These are phyloP conservation scores for Crenuchus spilurus DNA, from an alignment of 2,797 vertebrate genomes.

Conservation along the genomic window DNA sequence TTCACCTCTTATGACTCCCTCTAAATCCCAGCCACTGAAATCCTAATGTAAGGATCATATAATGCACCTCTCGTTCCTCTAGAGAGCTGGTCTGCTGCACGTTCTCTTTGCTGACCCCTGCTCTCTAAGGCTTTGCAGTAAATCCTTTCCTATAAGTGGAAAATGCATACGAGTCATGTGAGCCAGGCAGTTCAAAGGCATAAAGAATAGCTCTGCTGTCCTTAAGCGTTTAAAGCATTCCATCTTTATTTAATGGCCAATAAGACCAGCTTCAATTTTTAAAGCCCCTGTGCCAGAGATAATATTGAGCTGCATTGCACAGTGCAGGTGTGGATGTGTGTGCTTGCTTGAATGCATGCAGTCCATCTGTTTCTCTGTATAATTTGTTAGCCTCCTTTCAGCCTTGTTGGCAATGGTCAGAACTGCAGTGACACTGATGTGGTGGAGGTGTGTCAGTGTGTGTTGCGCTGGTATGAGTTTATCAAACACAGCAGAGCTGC, in stretches of 20 bases:
- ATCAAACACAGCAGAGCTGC: too few relatives aligned
- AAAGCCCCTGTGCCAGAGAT: not conserved
- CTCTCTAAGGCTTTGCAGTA: conserved; percentile 12
- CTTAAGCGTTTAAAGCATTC: not conserved
- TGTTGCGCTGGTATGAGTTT: too few relatives aligned
- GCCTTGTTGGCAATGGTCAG: too few relatives aligned
- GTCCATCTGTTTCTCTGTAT: too few relatives aligned
- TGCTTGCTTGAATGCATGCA: not conserved
- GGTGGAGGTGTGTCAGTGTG: not conserved
- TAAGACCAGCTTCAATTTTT: conserved; percentile 11
- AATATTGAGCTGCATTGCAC: not conserved
- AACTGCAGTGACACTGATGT: too few relatives aligned
- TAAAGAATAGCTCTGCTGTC: not conserved
- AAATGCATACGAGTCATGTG: not conserved
- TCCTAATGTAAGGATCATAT: conserved; percentile 17
- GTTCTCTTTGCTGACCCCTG: conserved; percentile 10
- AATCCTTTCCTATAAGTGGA: not conserved
- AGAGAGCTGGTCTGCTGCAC: not conserved
- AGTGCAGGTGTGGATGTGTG: not conserved
- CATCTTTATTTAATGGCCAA: conserved; percentile 55
- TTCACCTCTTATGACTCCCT: conserved; percentile 8
- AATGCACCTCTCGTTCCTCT: not conserved
- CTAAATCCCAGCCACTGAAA: conserved; percentile 12
- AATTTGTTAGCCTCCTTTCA: not conserved
- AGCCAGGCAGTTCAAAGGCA: not conserved